Base-by-base conservation (phyloP, 1,140 invertebrate genomes). In the Aphaenogaster rudis region DNA sequence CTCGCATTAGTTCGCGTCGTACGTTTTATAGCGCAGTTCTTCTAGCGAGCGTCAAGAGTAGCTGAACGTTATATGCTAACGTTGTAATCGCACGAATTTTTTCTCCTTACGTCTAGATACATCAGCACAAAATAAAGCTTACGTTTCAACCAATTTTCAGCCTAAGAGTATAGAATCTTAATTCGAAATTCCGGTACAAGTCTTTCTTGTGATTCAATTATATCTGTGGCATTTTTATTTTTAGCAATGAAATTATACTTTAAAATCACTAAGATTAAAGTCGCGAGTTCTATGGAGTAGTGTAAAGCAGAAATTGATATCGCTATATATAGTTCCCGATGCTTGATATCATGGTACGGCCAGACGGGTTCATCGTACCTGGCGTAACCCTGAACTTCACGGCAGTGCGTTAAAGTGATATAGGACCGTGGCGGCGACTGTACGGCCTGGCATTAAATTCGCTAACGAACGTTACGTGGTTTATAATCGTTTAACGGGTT, bases 391-490 rank as follows among this genome's bases (percentile, higher is more conserved):
- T 89, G 89, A 90, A 88, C 86, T 88, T 90, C 67, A 87, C 54
- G 74, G 86, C 86, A 85, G 76, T 87, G 86, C 76, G 88, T 89
- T 89, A 81, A 90, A 90, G 86, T 90, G 86, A 90, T 90, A 90
- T 89, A 89, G 76, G 74, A 63, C 66, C 79, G 66, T 61, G 66
- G 86, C 59, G 76, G 72, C 71, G 64, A 59, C 57, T 52, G 66
- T 77, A 52, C 50, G 33, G 57, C 11, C 50, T 76, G 80, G 76
- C 57, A 89, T 89, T 90, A 89, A 89, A 90, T 89, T 90, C 76
- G 64, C 88, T 90, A 90, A 90, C 89, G 88, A 90, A 90, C 86
- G 80, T 71, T 89, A 88, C 33, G 88, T 69, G 86, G 79, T 89
- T 90, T 89, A 89, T 89, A 90, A 90, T 90, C 86, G 88, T 66